Conservation (phyloP, 1,140 invertebrate species). For the Drosophila asahinai region DNA sequence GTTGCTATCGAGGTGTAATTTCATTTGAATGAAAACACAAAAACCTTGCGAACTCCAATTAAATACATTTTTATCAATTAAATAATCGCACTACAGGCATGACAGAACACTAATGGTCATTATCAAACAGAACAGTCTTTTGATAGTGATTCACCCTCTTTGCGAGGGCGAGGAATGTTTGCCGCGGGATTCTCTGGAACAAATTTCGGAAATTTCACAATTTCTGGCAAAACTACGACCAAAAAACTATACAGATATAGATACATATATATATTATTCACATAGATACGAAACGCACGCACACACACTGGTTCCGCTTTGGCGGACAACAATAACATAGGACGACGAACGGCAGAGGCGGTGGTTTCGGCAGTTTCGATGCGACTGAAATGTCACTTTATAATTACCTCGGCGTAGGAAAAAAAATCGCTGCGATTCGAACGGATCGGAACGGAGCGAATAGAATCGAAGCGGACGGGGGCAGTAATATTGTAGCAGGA, state of each 20-base stretch:
- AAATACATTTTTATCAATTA: slow-evolving; percentile 64
- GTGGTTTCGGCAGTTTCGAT: slow-evolving; percentile 25
- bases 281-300: slow-evolving; percentile 26
- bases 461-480: slow-evolving; percentile 27
- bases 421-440: slow-evolving; percentile 35
- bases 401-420: slow-evolving; percentile 66
- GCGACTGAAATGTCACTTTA: slow-evolving; percentile 67
- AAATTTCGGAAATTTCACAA: slow-evolving; percentile 55
- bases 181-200: slow-evolving; percentile 30
- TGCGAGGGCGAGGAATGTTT: slow-evolving; percentile 27
- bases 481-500: slow-evolving; percentile 8
- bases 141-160: slow-evolving; percentile 26
- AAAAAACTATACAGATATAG: slow-evolving; percentile 13
- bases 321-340: slow-evolving; percentile 25
- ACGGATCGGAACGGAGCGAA: slow-evolving; percentile 14
- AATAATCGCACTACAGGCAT: slow-evolving; percentile 64
- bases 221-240: slow-evolving; percentile 10
- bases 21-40: slow-evolving; percentile 17
- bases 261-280: not conserved
- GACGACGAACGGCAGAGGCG: slow-evolving; percentile 12
- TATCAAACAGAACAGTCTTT: slow-evolving; percentile 33
- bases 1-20: slow-evolving; percentile 23
- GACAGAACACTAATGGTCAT: slow-evolving; percentile 60
- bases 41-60: slow-evolving; percentile 36
- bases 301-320: slow-evolving; percentile 60